Base-by-base conservation (phyloP, 2,113 vertebrate genomes). In the Psammodynastes pulverulentus region DNA sequence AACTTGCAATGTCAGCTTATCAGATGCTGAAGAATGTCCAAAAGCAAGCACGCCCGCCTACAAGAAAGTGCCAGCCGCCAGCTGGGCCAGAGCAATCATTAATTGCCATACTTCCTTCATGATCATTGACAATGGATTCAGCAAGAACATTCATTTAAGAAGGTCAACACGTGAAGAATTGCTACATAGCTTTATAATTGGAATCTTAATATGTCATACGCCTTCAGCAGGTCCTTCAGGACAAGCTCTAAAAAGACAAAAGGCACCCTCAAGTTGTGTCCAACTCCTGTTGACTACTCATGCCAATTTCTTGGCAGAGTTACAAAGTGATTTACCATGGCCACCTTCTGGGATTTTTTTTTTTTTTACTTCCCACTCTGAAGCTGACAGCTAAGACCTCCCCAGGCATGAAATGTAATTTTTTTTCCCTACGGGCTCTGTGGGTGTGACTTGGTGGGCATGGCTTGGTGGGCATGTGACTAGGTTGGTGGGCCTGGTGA, bases 161-260 rank as follows among this genome's bases (percentile, higher is more conserved):
- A 95, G 96, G 96, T 97, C 96, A 96, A 96, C 93, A 93, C 89
- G 94, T 94, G 92, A 87, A 94, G 95, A 97, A 95, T 97, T 95
- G 95, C 94, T 95, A 96, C 95, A 96, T 43, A 93, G 92, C 93
- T 96, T 94, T 96, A 96, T 95, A 94, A 86, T 94, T 93, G 94
- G 95, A 96, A 96, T 87, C 94, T 95, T 95, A 95, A 95, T 93
- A 89, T 94, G 93, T 93, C 95, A 92, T 94, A 95, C 94, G 96
- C 94, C 95, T 97, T 92, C 93, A 95, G 95, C 94, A 93, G 94
- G 92, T 93, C 94, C 95, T 95, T 89, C 93, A 96, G 93, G 93
- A 94, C 91, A 39, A 79, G 7, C 19, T 79, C 34, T 21, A 39
- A 79, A 19, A 21, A 79, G 67, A 17, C 39, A 79, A 79, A 79